Base-by-base conservation (phyloP, 1,140 invertebrate species). In the Rhyacophila brunnea region DNA sequence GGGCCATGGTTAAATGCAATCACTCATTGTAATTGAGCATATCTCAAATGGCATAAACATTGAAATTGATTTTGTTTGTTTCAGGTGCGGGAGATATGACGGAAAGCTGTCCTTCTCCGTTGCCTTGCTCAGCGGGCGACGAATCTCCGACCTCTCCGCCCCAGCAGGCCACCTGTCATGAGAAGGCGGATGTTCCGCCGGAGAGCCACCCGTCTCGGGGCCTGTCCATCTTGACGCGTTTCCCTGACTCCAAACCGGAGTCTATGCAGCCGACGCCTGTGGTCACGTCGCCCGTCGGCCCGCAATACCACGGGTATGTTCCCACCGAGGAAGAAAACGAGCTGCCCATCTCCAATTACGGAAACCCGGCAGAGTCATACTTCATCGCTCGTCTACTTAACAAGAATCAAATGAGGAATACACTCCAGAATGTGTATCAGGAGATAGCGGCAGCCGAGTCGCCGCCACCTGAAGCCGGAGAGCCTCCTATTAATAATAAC, bases 351-450 rank as follows among this genome's bases (percentile, higher is more conserved):
- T 65, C 68, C 32, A 79, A 73, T 64, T 79, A 78, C 42, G 76
- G 76, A n/a, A 75, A 78, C 51, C 75, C 75, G 5, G 69, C 74
- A 2, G 74, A 79, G 53, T 79, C 76, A 3, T 77, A 74, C 51
- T 79, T 77, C 48, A 77, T 79, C 70, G 69, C 72, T 40, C 69
- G 75, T 4, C 63, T 77, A 20, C 65, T 79, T 2, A 74, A 71
- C 53, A 70, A 74, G 9, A 72, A 64, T 32, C 64, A 71, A 36
- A 66, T 77, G 23, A 67, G 74, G 9, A 77, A 79, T 43, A 76
- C 74, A 0, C 62, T 78, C 0, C 68, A 69, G 9, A 68, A 73
- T 19, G 73, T 78, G 1, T 71, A 71, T 51, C 68, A 73, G 2
- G 74, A 77, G 46, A 72, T 66, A 5, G 44, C 52, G 17, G 54